Percentiles rank a stretch among this genome's conserved stretches.
Evolutionary conservation across 2,113 vertebrate genomes (phyloP).

Genomic region (Takifugu flavidus): DNA sequence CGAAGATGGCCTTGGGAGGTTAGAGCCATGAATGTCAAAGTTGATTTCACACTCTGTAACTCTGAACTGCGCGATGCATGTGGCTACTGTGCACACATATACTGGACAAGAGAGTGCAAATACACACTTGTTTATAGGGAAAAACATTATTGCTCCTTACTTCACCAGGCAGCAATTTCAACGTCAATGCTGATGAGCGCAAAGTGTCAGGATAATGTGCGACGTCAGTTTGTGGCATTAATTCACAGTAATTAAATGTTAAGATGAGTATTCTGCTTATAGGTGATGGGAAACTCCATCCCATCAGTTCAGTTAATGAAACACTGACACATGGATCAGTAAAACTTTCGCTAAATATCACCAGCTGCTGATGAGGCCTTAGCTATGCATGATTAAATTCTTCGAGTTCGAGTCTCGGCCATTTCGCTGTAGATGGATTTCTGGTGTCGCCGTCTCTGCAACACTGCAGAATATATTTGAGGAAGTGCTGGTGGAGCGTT

Average conservation of each 20-base stretch:
- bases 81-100: background rate
- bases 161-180: background rate
- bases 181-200: too few species aligned
- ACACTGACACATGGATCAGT: background rate
- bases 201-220: too few species aligned
- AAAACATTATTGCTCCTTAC: background rate
- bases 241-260: background rate
- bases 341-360: background rate
- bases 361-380: background rate
- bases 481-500: too few species aligned
- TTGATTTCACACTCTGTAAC: constrained; percentile 68
- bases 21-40: constrained; percentile 69
- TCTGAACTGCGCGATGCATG: constrained; percentile 21
- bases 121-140: background rate
- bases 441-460: too few species aligned
- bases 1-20: constrained; percentile 63
- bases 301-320: background rate
- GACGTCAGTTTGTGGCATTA: too few species aligned
- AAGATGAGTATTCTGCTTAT: background rate
- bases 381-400: background rate
- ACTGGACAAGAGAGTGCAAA: background rate
- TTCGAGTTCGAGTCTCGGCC: background rate
- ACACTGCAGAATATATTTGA: too few species aligned
- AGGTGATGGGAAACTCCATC: background rate
- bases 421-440: too few species aligned